Evolutionary conservation across 1,140 invertebrate genomes (phyloP), one percentile per base, ranked within the genome.

Genomic region (Lycorma delicatula): DNA sequence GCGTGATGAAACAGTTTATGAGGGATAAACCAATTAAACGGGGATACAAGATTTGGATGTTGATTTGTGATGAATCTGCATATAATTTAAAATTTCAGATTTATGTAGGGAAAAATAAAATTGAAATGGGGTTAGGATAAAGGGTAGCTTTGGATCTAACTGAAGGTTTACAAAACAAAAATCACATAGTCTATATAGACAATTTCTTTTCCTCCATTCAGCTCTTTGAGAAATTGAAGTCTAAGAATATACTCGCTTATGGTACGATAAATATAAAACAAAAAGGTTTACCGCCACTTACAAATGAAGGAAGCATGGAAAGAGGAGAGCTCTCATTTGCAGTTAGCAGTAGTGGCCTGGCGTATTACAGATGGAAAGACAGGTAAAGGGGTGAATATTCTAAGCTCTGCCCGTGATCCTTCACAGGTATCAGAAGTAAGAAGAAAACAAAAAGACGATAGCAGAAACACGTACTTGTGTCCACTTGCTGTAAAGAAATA

Each of bases 1-100:
- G 49, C 16, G 20, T n/a, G 18, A 41, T 66, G 1, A 68, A 67
- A 56, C 66, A 67, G 48, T 67, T 64, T 38, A 50, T 67, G 36
- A 59, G 44, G 1, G 46, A 61, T 18, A 65, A 63, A 36, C 56
- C 63, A 22, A 54, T 64, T 20, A 66, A 65, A 60, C 4, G 64
- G 16, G 64, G 64, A 1, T 63, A 58, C 47, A 64, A 66, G 29
- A 41, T 66, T 9, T 66, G 64, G 62, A 49, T 55, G 12, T 12
- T 49, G n/a, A 34, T 51, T 48, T 7, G 31, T 16, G 56, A 62
- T 44, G 20, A 28, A 25, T 31, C 36, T 26, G 60, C 54, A 23
- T 64, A 54, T 44, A 28, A 46, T 27, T 22, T 54, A 25, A 44
- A 63, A 25, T 64, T 64, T 56, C 22, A 64, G 25, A 61, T 64